A percentile compares a stretch with the other conserved stretches of the same genome.
These are phyloP conservation scores for Oryzias woworae DNA, from an alignment of 2,113 vertebrate genomes.

Conservation along the genomic window DNA sequence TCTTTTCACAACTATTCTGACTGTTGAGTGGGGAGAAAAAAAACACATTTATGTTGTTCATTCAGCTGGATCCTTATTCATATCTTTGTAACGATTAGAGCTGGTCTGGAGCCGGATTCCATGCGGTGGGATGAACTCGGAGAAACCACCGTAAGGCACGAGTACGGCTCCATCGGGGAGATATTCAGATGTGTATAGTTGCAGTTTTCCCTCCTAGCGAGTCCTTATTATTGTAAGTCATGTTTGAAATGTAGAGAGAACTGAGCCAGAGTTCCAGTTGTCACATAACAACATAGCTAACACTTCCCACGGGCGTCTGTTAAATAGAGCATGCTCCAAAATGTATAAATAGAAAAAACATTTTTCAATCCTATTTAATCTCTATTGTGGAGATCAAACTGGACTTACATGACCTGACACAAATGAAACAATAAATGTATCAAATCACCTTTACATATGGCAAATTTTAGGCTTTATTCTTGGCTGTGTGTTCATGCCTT, in stretches of 20 bases:
- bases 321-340: conserved; percentile 20
- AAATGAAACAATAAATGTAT: too few species aligned
- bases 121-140: conserved; percentile 3
- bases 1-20: conserved; percentile 42
- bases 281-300: conserved; percentile 10
- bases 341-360: conserved; percentile 1
- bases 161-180: background rate
- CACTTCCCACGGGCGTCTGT: conserved; percentile 41
- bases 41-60: conserved; percentile 29
- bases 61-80: conserved; percentile 28
- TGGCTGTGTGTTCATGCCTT: too few species aligned
- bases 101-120: conserved; percentile 16
- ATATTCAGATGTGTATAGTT: background rate
- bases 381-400: too few species aligned
- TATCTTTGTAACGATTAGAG: conserved; percentile 25
- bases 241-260: conserved; percentile 9
- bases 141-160: background rate
- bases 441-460: too few species aligned
- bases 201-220: conserved; percentile 1
- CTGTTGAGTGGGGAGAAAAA: conserved; percentile 3
- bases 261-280: conserved; percentile 16
- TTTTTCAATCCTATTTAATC: conserved; percentile 12
- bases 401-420: too few species aligned
- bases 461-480: too few species aligned
- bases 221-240: background rate